phyloP scores from a whole-genome alignment of 2,888 invertebrate species.

The Spialia ferax region DNA sequence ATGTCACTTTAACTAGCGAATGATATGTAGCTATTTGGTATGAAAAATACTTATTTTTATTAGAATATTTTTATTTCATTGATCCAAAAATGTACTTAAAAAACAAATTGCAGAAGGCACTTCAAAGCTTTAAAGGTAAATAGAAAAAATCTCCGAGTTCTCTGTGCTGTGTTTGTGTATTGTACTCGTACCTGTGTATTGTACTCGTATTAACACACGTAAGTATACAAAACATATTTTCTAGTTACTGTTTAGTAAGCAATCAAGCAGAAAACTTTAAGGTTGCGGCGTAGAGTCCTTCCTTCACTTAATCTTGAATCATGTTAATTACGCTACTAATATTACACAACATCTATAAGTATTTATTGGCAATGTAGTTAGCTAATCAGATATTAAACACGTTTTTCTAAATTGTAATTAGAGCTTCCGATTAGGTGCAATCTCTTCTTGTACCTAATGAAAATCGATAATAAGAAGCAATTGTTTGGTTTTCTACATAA shows the following conservation, averaged over 20 bases:
- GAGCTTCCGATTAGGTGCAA: slow-evolving; percentile 6
- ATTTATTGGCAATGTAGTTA: neutral
- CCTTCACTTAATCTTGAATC: slow-evolving; percentile 33
- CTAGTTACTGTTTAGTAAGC: slow-evolving; percentile 16
- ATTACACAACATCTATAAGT: slow-evolving; percentile 24
- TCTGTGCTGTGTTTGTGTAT: too few species aligned
- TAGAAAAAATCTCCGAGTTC: too few species aligned
- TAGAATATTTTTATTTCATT: too few species aligned
- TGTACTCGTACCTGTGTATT: neutral
- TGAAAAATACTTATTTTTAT: too few species aligned
- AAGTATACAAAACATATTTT: slow-evolving; percentile 17
- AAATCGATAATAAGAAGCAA: neutral
- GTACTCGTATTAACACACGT: neutral
- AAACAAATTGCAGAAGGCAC: too few species aligned
- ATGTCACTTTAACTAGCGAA: too few species aligned
- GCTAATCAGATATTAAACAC: neutral
- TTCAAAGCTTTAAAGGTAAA: too few species aligned
- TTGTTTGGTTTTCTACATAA: neutral
- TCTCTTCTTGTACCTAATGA: slow-evolving; percentile 3
- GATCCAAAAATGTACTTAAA: too few species aligned
- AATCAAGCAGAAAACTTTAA: slow-evolving; percentile 37
- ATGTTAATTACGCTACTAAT: slow-evolving; percentile 39
- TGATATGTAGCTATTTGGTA: too few species aligned
- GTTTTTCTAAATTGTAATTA: slow-evolving; percentile 5
- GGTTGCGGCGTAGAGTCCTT: slow-evolving; percentile 40